These are phyloP conservation scores for Zaprionus obscuricornis DNA, from an alignment of 2,888 invertebrate species.

Conservation along the genomic window DNA sequence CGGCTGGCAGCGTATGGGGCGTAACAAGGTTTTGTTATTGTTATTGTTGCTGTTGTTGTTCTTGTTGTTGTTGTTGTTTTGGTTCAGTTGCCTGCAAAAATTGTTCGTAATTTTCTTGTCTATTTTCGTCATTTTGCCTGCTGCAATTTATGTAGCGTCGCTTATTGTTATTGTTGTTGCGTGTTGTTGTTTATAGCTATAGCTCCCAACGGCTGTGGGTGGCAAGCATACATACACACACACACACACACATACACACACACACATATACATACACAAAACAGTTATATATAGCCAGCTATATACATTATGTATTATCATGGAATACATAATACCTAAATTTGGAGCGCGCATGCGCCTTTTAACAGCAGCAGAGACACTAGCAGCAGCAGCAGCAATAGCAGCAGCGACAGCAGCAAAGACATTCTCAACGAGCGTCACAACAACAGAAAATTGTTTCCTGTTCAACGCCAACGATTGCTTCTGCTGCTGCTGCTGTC, in stretches of 20 bases:
- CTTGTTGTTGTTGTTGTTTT: slow-evolving; percentile 19
- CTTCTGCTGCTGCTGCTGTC: not conserved
- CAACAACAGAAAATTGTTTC: slow-evolving; percentile 35
- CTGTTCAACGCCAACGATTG: slow-evolving; percentile 26
- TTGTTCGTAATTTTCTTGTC: slow-evolving; percentile 46
- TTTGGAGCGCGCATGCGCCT: slow-evolving; percentile 64
- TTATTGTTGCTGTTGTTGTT: not conserved
- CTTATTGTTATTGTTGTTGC: slow-evolving; percentile 27
- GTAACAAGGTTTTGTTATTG: no score
- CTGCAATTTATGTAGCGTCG: slow-evolving; percentile 55
- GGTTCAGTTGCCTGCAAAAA: slow-evolving; percentile 39
- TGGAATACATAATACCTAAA: slow-evolving; percentile 32
- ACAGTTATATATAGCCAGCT: slow-evolving; percentile 16
- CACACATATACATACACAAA: not conserved
- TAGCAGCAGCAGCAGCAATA: slow-evolving; percentile 3
- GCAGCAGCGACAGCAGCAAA: not conserved
- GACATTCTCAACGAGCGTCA: slow-evolving; percentile 12
- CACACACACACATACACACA: not conserved
- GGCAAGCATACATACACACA: slow-evolving; percentile 39
- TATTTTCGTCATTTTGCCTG: slow-evolving; percentile 32
- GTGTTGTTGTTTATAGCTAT: slow-evolving; percentile 28
- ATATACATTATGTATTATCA: slow-evolving; percentile 18
- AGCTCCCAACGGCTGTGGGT: slow-evolving; percentile 66
- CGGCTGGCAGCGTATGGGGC: no score
- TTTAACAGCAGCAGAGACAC: not conserved